Percentiles rank a stretch among this genome's conserved stretches.
phyloP scores from a whole-genome alignment of 2,797 vertebrate genomes.

The Lemur catta region DNA sequence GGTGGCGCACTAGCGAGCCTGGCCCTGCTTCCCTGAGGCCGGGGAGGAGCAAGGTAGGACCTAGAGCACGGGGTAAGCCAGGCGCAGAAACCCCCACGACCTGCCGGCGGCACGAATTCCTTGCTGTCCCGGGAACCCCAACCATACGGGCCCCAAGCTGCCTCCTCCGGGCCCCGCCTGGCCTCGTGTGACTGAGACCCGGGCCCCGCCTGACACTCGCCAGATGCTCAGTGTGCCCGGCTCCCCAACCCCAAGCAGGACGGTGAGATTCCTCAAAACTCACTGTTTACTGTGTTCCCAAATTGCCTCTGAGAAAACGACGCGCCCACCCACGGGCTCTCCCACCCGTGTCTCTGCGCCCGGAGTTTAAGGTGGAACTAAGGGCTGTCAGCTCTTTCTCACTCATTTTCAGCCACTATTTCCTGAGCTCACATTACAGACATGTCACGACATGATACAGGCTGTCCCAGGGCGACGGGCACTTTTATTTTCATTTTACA shows the following conservation, averaged over 20 bases:
- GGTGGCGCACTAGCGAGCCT: not conserved
- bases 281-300: not conserved
- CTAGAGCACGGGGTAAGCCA: fast-evolving
- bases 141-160: fast-evolving
- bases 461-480: not conserved
- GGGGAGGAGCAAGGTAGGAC: not conserved
- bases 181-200: not conserved
- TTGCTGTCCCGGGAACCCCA: not conserved
- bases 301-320: not conserved
- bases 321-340: fast-evolving
- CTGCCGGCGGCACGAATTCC: not conserved
- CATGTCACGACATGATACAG: not conserved
- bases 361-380: not conserved
- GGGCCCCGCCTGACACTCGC: not conserved
- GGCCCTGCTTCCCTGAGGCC: not conserved
- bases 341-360: fast-evolving
- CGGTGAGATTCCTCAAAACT: not conserved
- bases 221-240: not conserved
- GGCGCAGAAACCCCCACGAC: not conserved
- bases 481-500: not conserved
- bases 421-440: not conserved
- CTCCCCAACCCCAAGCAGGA: too few relatives aligned
- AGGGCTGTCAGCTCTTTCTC: too few relatives aligned
- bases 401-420: not conserved
- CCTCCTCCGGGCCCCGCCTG: not conserved